phyloP scores from a whole-genome alignment of 2,113 vertebrate genomes.

The Rhipidura dahli region DNA sequence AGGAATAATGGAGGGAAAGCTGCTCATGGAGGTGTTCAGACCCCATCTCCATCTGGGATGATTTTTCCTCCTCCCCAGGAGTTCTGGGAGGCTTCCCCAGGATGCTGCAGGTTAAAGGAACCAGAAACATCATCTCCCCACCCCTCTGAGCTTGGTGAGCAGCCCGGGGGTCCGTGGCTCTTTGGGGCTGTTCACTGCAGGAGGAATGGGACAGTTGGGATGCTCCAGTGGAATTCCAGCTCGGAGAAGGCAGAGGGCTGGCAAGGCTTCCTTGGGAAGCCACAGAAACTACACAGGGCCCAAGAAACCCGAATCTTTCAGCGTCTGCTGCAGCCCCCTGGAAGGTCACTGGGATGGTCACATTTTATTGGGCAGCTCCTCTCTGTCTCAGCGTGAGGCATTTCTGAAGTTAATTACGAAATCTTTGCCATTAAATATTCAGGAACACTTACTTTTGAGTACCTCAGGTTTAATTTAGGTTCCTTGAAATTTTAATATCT shows the following conservation, averaged over 20 bases:
- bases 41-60: neutral
- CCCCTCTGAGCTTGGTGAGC: neutral
- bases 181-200: neutral
- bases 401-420: conserved; percentile 43
- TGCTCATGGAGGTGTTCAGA: neutral
- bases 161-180: too few species aligned
- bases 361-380: neutral
- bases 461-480: conserved; percentile 55
- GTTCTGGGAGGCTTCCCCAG: neutral
- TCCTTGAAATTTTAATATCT: conserved; percentile 64
- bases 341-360: neutral
- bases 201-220: neutral
- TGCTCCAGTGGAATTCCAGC: fast-evolving
- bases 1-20: neutral
- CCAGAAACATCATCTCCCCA: neutral
- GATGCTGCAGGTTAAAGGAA: neutral
- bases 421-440: conserved; percentile 52
- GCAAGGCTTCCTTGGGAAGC: neutral
- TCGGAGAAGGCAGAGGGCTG: neutral
- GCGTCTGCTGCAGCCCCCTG: neutral
- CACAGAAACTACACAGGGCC: neutral
- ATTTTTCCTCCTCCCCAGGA: neutral
- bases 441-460: conserved; percentile 50
- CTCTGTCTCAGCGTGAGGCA: neutral
- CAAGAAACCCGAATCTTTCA: neutral